Percentiles rank a stretch among this genome's conserved stretches.
These are phyloP conservation scores for Phorcus lineatus DNA, from an alignment of 2,888 invertebrate genomes.

Conservation along the genomic window DNA sequence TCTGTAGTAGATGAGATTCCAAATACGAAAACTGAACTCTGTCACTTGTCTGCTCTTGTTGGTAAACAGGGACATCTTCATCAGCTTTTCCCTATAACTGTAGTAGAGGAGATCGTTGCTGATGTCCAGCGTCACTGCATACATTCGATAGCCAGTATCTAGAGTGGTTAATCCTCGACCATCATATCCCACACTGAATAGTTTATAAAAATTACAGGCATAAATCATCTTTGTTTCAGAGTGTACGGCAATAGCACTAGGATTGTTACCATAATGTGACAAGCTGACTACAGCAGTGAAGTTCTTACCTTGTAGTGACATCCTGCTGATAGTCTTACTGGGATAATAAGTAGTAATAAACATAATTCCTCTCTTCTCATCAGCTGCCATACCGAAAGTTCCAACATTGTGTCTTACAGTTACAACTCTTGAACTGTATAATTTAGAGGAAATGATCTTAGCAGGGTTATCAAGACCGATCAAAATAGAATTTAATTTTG, in stretches of 20 bases:
- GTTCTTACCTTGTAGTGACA: neutral
- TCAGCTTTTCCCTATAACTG: no score
- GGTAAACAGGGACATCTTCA: no score
- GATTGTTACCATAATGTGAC: neutral
- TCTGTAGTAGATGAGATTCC: no score
- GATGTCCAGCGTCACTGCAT: no score
- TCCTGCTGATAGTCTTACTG: neutral
- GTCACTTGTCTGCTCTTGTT: no score
- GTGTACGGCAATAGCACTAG: neutral
- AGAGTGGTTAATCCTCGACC: no score
- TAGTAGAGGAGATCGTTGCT: no score
- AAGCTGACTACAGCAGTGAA: neutral
- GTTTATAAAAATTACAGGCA: no score
- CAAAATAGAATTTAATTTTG: neutral
- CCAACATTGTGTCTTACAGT: neutral
- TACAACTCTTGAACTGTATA: neutral
- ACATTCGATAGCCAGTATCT: no score
- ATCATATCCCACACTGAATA: no score
- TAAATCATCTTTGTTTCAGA: no score
- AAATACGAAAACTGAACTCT: no score
- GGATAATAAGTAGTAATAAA: neutral
- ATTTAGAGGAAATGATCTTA: neutral
- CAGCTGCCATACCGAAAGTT: neutral
- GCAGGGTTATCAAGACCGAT: neutral
- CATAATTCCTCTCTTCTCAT: neutral